Base-by-base conservation (phyloP, 1,140 invertebrate genomes). In the Thaumetopoea pityocampa region DNA sequence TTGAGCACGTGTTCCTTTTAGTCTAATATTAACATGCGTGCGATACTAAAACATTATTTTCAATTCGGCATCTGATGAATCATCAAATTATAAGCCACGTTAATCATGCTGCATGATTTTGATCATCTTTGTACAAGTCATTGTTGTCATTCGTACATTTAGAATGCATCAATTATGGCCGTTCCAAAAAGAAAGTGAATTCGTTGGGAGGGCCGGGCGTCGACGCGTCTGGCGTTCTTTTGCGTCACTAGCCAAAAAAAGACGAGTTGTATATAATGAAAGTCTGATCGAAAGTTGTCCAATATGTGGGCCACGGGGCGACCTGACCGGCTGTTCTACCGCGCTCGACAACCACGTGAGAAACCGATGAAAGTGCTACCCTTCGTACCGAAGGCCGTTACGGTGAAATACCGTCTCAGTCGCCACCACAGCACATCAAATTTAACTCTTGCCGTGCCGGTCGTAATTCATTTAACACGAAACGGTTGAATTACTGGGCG, bases 221-320 rank as follows among this genome's bases (percentile, higher is more conserved):
- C 64, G 38, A 44, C 18, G 54, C 43, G 66, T 71, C 69, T 69
- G 66, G 59, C 45, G 40, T 38, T 58, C 41, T 53, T 46, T 43
- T 26, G 36, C 45, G 37, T 59, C 45, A 53, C 27, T 46, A 33
- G 50, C 33, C n/a, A n/a, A 28, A 57, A 63, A 69, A 63, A 62
- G 51, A 56, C 50, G 23, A 65, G 43, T 61, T 51, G 43, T 46
- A 28, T 58, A 43, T 62, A 73, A 72, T 65, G 69, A 81, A 81
- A 76, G 74, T 78, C 59, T 51, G 57, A 78, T 80, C 71, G 80
- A 84, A 84, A 84, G 80, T 84, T 80, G 80, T 54, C 49, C 54
- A 65, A 72, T 78, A 84, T 84, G 77, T 84, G 71, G 77, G 80
- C 44, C 77, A 74, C 55, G 50, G 51, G 57, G 45, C 59, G 61